Evolutionary conservation across 2,797 vertebrate species (phyloP).

Genomic region (Staurois parvus): DNA sequence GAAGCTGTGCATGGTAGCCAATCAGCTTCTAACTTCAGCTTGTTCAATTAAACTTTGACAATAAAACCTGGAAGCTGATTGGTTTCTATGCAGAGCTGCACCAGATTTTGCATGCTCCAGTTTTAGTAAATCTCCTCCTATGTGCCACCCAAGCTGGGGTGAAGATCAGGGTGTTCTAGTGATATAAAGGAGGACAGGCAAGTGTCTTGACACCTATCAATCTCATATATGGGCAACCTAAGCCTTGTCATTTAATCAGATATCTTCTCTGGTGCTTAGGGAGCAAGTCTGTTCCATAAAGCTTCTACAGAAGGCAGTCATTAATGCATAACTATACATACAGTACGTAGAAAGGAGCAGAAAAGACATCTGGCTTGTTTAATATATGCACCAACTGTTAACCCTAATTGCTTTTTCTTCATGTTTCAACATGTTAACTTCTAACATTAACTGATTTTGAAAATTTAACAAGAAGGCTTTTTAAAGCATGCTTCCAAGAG

Average conservation of each 20-base stretch:
- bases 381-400: constrained; percentile 6
- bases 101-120: too few species aligned
- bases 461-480: background rate
- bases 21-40: too few species aligned
- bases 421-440: constrained; percentile 7
- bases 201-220: background rate
- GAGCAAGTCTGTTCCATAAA: background rate
- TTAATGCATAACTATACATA: background rate
- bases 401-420: constrained; percentile 1
- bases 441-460: background rate
- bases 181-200: too few species aligned
- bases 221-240: background rate
- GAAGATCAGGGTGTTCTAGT: too few species aligned
- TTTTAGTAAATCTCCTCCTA: too few species aligned
- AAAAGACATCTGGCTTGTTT: constrained; percentile 6
- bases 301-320: constrained; percentile 2
- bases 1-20: too few species aligned
- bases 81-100: too few species aligned
- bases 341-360: too few species aligned
- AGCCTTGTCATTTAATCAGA: background rate
- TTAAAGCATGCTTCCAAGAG: background rate
- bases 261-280: background rate
- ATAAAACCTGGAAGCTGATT: too few species aligned
- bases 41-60: too few species aligned
- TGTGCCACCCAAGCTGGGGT: too few species aligned